These are phyloP conservation scores for Drosophila punjabiensis DNA, from an alignment of 1,140 invertebrate species.

Conservation along the genomic window DNA sequence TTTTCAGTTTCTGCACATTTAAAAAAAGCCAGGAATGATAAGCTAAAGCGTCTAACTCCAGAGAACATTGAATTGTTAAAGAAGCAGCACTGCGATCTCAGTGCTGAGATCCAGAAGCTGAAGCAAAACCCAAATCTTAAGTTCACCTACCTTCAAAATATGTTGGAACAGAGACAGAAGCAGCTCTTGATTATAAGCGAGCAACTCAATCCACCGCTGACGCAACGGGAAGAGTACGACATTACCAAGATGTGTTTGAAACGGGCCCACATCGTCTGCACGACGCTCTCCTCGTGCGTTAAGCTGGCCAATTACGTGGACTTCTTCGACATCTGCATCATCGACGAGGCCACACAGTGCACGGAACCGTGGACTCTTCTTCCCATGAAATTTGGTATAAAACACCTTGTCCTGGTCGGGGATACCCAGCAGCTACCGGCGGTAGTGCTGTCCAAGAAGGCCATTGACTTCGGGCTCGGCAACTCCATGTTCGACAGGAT, in stretches of 20 bases:
- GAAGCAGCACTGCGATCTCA: slow-evolving; percentile 30
- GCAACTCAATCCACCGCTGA: slow-evolving; percentile 49
- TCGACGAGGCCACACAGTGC: slow-evolving; percentile 96
- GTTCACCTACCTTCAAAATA: slow-evolving; percentile 31
- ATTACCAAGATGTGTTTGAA: slow-evolving; percentile 47
- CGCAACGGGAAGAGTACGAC: slow-evolving; percentile 60
- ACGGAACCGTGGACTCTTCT: slow-evolving; percentile 93
- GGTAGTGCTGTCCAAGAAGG: slow-evolving; percentile 89
- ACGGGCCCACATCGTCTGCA: slow-evolving; percentile 84
- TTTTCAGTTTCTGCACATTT: slow-evolving; percentile 38
- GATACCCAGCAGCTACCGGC: slow-evolving; percentile 95
- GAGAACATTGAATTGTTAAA: slow-evolving; percentile 47
- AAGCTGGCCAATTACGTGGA: slow-evolving; percentile 76
- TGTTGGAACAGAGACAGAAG: slow-evolving; percentile 38
- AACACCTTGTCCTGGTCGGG: slow-evolving; percentile 93
- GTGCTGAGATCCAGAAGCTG: slow-evolving; percentile 40
- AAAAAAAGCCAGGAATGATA: background rate
- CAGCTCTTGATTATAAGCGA: slow-evolving; percentile 37
- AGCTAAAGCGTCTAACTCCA: slow-evolving; percentile 24
- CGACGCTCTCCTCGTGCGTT: slow-evolving; percentile 84
- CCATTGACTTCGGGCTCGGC: slow-evolving; percentile 61
- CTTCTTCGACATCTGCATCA: slow-evolving; percentile 92
- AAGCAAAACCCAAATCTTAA: slow-evolving; percentile 1
- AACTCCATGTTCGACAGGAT: slow-evolving; percentile 86
- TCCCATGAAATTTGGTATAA: slow-evolving; percentile 90